A percentile compares a stretch with the other conserved stretches of the same genome.
These are phyloP conservation scores for Ageneiosus marmoratus DNA, from an alignment of 2,113 vertebrate genomes.

Conservation along the genomic window DNA sequence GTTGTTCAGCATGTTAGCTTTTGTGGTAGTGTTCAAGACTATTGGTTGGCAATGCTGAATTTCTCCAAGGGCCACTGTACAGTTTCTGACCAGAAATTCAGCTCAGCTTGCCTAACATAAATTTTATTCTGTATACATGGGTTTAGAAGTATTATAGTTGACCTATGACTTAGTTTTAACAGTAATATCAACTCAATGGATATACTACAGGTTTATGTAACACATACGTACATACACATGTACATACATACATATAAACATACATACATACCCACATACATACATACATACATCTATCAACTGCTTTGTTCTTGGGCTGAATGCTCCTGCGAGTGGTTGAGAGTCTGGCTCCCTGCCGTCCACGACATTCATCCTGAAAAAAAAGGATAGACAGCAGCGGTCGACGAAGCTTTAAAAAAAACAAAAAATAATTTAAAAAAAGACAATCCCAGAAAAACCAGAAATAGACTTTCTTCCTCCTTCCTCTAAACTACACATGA, in stretches of 20 bases:
- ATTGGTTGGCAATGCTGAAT: neutral
- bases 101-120: neutral
- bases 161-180: neutral
- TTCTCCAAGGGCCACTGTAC: neutral
- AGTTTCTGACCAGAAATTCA: neutral
- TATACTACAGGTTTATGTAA: neutral
- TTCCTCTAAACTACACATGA: neutral
- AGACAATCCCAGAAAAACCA: neutral
- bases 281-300: constrained; percentile 74
- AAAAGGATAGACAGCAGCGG: constrained; percentile 93
- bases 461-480: neutral
- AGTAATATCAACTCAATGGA: neutral
- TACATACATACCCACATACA: no score
- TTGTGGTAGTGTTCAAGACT: neutral
- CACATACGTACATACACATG: constrained; percentile 30
- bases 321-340: constrained; percentile 94
- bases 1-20: neutral
- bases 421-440: neutral
- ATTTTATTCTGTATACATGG: neutral
- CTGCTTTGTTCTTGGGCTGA: constrained; percentile 89
- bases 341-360: constrained; percentile 85
- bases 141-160: neutral
- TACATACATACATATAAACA: no score
- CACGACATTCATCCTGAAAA: constrained; percentile 81
- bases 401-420: constrained; percentile 80